Percentiles rank a stretch among this genome's conserved stretches.
phyloP scores from a whole-genome alignment of 92 coral and sea anemone genomes.

The Siderastrea radians region DNA sequence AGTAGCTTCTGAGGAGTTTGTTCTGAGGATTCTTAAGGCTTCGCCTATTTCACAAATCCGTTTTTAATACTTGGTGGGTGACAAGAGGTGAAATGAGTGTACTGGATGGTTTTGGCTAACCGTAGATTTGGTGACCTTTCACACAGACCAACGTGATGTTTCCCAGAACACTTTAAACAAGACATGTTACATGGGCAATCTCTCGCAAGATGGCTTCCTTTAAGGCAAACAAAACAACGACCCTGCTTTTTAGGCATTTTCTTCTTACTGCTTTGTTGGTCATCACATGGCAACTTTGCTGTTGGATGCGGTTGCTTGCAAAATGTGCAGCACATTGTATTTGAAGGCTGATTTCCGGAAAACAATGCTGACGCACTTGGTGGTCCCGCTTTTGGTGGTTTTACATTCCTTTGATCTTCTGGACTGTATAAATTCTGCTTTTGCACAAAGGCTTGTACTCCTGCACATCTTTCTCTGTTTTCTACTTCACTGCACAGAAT shows the following conservation, averaged over 20 bases:
- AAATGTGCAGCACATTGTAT: conserved; percentile 51
- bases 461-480: conserved; percentile 62
- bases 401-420: not conserved
- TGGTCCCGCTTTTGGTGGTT: not conserved
- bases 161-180: conserved; percentile 74
- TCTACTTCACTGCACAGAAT: conserved; percentile 61
- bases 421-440: conserved; percentile 18
- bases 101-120: conserved; percentile 3
- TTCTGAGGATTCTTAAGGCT: too few relatives aligned
- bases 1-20: too few relatives aligned
- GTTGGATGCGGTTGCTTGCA: conserved; percentile 70
- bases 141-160: conserved; percentile 81
- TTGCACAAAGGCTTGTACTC: conserved; percentile 47
- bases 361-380: conserved; percentile 3
- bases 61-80: too few relatives aligned
- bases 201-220: conserved; percentile 57
- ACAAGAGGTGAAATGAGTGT: too few relatives aligned
- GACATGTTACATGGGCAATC: conserved; percentile 53
- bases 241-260: conserved; percentile 63
- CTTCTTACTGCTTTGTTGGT: conserved; percentile 63
- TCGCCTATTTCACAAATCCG: too few relatives aligned
- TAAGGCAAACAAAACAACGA: conserved; percentile 72
- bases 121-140: conserved; percentile 13
- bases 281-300: conserved; percentile 66
- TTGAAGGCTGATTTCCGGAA: conserved; percentile 14